A percentile compares a stretch with the other conserved stretches of the same genome.
Conservation (phyloP, 2,113 vertebrate genomes). For the Epinephelus fuscoguttatus region DNA sequence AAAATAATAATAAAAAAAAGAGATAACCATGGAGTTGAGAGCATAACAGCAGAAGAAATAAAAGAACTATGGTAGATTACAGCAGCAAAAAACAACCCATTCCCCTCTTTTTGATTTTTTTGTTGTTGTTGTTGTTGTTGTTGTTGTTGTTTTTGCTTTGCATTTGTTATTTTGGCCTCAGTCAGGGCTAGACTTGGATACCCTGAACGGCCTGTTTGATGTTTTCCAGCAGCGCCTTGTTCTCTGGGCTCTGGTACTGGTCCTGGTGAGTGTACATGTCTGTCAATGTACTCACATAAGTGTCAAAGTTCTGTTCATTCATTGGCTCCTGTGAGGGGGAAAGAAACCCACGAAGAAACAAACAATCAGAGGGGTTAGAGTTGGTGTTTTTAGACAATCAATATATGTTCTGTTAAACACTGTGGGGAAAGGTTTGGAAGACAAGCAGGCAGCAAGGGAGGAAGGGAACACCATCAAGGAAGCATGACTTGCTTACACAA, state of each 20-base stretch:
- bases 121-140: too few relatives aligned
- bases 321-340: slow-evolving; percentile 93
- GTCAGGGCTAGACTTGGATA: slow-evolving; percentile 89
- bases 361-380: slow-evolving; percentile 23
- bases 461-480: slow-evolving; percentile 38
- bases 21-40: slow-evolving; percentile 72
- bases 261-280: slow-evolving; percentile 99
- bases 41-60: slow-evolving; percentile 74
- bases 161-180: slow-evolving; percentile 44
- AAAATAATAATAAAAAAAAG: slow-evolving; percentile 73
- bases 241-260: slow-evolving; percentile 99
- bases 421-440: slow-evolving; percentile 30
- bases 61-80: slow-evolving; percentile 81
- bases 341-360: slow-evolving; percentile 37
- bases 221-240: slow-evolving; percentile 99
- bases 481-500: slow-evolving; percentile 23
- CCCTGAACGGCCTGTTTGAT: slow-evolving; percentile 99
- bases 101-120: slow-evolving; percentile 68
- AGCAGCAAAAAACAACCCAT: slow-evolving; percentile 92
- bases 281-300: slow-evolving; percentile 99
- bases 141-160: slow-evolving; percentile 70
- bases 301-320: slow-evolving; percentile 99
- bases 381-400: not conserved
- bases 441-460: slow-evolving; percentile 40
- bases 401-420: not conserved